phyloP scores from a whole-genome alignment of 2,888 invertebrate species.

The Chaitophorus viminalis region DNA sequence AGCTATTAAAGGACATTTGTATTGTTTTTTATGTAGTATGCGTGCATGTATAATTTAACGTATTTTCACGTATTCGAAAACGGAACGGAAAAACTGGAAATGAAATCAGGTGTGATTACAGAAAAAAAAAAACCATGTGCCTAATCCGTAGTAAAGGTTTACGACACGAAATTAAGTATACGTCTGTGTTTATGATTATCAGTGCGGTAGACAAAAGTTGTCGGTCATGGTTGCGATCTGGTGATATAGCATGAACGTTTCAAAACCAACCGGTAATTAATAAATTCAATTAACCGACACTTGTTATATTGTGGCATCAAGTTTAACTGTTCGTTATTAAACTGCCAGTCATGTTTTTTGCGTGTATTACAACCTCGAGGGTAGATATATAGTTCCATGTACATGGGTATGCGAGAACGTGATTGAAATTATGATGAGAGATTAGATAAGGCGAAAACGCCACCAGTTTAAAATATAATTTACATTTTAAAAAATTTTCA shows the following conservation, averaged over 20 bases:
- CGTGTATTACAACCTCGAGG: too few relatives aligned
- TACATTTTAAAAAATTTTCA: too few relatives aligned
- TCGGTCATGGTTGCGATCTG: background rate
- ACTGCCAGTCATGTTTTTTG: too few relatives aligned
- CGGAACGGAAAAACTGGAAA: background rate
- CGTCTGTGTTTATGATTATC: background rate
- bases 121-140: background rate
- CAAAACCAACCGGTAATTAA: background rate
- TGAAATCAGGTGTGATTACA: background rate
- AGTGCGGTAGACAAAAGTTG: background rate
- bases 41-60: background rate
- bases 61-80: background rate
- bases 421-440: too few relatives aligned
- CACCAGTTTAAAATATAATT: too few relatives aligned
- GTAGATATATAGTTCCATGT: too few relatives aligned
- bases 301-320: too few relatives aligned
- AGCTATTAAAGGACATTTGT: background rate
- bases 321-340: too few relatives aligned
- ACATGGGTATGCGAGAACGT: too few relatives aligned
- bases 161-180: constrained; percentile 16
- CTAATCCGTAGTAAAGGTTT: background rate
- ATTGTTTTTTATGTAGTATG: background rate
- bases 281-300: background rate
- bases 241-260: background rate
- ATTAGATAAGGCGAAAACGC: too few relatives aligned